Evolutionary conservation across 2,797 vertebrate species (phyloP), one percentile per base, ranked within the genome.

Genomic region (Poeciliopsis turneri): DNA sequence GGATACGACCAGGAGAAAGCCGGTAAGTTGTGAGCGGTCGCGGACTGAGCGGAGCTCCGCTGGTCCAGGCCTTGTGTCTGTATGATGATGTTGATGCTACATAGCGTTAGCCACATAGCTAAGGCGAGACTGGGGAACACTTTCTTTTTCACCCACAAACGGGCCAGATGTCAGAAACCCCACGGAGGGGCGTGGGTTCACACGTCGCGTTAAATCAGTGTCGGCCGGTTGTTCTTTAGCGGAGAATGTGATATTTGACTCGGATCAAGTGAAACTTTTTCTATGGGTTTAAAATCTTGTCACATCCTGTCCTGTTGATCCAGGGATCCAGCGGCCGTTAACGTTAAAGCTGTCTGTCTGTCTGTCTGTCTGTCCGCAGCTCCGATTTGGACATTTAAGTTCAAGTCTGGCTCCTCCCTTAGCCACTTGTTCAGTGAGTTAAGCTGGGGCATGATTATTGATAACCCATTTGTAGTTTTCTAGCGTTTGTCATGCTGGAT

Each of bases 1-100:
- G 98, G 97, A 94, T 98, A 98, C 91, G 98, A 98, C 90, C 97
- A 96, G 46, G 97, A 98, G 88, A 98, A 99, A 95, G 94, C 97
- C 87, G 97, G 97, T 98, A 95, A 95, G 97, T 96, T 23, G 51
- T 59, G 23, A 16, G 45, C 45, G 71, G 78, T 49, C 45, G 36
- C 70, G 61, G 74, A 78, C 78, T 72, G 86, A 78, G 57, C 30
- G 57, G 77, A 18, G 75, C 90, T 94, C 8, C 89, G 81, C 20
- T 88, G 18, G 84, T 89, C 80, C 90, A 92, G 93, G 94, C 92
- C 94, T 94, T 86, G 66, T 86, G 66, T 69, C 90, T 89, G 80
- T 91, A 85, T 78, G 86, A 28, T 89, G 87, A 85, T 93, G 90
- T 92, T 92, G 92, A 92, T 93, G 92, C 90, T 89, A 90, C 68